Evolutionary conservation across 92 coral and sea anemone genomes (phyloP).

Genomic region (Porites lobata): DNA sequence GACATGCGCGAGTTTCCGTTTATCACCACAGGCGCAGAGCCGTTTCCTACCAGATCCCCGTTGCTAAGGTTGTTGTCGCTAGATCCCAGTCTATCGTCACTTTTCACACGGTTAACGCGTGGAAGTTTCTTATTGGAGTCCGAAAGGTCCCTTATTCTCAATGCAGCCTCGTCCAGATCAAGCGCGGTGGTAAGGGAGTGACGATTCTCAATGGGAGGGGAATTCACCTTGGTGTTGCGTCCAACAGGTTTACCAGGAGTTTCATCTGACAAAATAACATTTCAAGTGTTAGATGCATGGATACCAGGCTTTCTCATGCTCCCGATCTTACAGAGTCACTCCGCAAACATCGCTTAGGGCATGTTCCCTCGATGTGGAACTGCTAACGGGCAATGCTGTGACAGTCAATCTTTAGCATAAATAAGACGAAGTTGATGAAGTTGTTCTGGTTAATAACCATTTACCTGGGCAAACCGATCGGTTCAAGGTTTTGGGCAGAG

Average conservation of each 20-base stretch:
- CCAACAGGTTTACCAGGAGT: conserved; percentile 60
- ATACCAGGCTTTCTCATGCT: no score
- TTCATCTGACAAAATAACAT: conserved; percentile 34
- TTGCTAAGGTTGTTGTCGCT: conserved; percentile 86
- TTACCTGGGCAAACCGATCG: no score
- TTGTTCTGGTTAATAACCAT: no score
- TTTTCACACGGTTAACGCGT: conserved; percentile 63
- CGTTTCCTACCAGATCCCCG: conserved; percentile 92
- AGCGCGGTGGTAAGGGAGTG: conserved; percentile 83
- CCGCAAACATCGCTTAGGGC: not conserved
- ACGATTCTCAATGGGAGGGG: conserved; percentile 76
- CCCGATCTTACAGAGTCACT: no score
- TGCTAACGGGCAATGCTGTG: no score
- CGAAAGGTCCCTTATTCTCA: conserved; percentile 82
- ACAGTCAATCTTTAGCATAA: no score
- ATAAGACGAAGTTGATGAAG: no score
- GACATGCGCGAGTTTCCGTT: conserved; percentile 98
- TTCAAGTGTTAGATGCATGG: not conserved
- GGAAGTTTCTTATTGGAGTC: conserved; percentile 71
- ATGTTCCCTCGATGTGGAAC: not conserved
- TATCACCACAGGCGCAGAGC: conserved; percentile 88
- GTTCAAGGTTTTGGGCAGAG: no score
- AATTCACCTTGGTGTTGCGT: conserved; percentile 60
- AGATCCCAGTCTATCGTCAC: conserved; percentile 72
- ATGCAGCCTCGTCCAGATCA: conserved; percentile 86